Base-by-base conservation (phyloP, 2,888 invertebrate genomes). In the Aradus depressus region DNA sequence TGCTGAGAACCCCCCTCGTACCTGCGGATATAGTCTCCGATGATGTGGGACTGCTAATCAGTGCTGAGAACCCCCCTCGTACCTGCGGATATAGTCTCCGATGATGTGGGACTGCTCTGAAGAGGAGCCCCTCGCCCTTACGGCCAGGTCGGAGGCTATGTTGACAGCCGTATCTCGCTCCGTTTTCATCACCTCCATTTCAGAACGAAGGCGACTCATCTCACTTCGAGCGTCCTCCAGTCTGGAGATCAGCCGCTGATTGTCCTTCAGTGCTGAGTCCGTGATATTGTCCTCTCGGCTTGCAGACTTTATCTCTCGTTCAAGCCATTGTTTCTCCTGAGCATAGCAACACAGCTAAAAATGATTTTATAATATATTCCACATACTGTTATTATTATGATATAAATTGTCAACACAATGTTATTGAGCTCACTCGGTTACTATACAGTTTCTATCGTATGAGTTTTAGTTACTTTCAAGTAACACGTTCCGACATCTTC, bases 51-150 rank as follows among this genome's bases (percentile, higher is more conserved):
- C n/a, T n/a, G n/a, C n/a, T n/a, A n/a, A n/a, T n/a, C n/a, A n/a
- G n/a, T n/a, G n/a, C n/a, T n/a, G n/a, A n/a, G n/a, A n/a, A n/a
- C n/a, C n/a, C n/a, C n/a, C n/a, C n/a, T n/a, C n/a, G n/a, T 35
- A 35, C 47, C 47, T 47, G 16, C 25, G 37, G n/a, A 47, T 26
- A 18, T 23, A 47, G 2, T 47, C 22, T n/a, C 47, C 26, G 19
- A 37, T 37, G 2, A 38, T 18, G 21, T 22, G 26, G 1, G 47
- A 19, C 3, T 35, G 26, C 5, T 47, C 47, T 3, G 25, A 37
- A 3, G 47, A 25, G 5, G 31, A 37, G 6, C 47, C 47, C 6
- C 38, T 35, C 1, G 31, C 28, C 28, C 47, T 37, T 10, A 25
- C 35, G 4, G 47, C 37, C 1, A 47, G 37, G n/a, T 47, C 37